A percentile compares a stretch with the other conserved stretches of the same genome.
Conservation (phyloP, 2,797 vertebrate species). For the Hozukius guyotensis region DNA sequence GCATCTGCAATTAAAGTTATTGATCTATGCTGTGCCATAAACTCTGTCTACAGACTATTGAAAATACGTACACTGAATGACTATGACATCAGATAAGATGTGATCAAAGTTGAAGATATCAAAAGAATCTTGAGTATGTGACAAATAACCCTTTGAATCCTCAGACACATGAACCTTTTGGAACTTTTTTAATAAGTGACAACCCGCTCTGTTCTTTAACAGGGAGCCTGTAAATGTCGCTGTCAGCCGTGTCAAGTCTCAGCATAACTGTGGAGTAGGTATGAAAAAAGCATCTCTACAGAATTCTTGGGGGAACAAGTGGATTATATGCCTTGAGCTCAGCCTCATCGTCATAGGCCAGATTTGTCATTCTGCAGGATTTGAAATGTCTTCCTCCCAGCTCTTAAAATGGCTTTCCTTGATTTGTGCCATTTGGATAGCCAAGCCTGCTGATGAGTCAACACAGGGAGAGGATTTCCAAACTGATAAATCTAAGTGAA, state of each 20-base stretch:
- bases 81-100: neutral
- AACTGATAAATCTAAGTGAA: slow-evolving; percentile 34
- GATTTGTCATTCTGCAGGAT: slow-evolving; percentile 61
- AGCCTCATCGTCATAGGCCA: slow-evolving; percentile 43
- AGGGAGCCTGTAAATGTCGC: slow-evolving; percentile 9
- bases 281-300: slow-evolving; percentile 34
- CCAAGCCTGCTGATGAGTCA: slow-evolving; percentile 36
- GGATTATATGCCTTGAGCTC: slow-evolving; percentile 52
- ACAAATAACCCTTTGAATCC: slow-evolving; percentile 20
- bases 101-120: slow-evolving; percentile 11
- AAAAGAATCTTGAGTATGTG: slow-evolving; percentile 3
- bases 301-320: slow-evolving; percentile 61
- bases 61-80: slow-evolving; percentile 10
- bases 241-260: slow-evolving; percentile 29
- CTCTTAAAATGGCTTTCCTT: slow-evolving; percentile 53
- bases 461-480: slow-evolving; percentile 20
- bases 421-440: slow-evolving; percentile 48
- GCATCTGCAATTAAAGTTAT: neutral
- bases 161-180: neutral
- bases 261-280: slow-evolving; percentile 11
- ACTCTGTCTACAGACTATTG: neutral
- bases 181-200: slow-evolving; percentile 26
- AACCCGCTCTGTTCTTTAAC: slow-evolving; percentile 17
- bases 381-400: slow-evolving; percentile 56
- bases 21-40: neutral